phyloP scores from a whole-genome alignment of 2,888 invertebrate species.

The Caenorhabditis sp. region DNA sequence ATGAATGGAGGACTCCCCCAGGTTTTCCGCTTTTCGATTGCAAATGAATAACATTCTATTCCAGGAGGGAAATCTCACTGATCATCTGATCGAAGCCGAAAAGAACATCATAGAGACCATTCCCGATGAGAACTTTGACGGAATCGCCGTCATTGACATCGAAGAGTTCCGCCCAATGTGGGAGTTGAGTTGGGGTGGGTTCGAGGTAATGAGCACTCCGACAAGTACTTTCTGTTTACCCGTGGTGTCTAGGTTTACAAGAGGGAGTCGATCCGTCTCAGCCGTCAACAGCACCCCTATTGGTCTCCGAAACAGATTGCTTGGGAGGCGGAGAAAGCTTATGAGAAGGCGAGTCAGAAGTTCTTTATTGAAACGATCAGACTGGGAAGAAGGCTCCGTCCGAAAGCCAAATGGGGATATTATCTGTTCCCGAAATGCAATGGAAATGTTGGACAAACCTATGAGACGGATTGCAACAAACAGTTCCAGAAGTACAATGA shows the following conservation, averaged over 20 bases:
- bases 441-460: constrained; percentile 51
- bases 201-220: constrained; percentile 27
- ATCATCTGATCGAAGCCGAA: constrained; percentile 35
- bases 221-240: not conserved
- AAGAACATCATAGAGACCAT: constrained; percentile 52
- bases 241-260: constrained; percentile 45
- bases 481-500: constrained; percentile 45
- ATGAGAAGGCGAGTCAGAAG: constrained; percentile 36
- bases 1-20: constrained; percentile 68
- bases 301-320: constrained; percentile 26
- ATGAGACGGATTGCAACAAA: constrained; percentile 14
- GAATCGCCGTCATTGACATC: constrained; percentile 65
- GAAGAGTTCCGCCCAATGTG: constrained; percentile 66
- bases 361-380: constrained; percentile 57
- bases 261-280: constrained; percentile 41
- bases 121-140: constrained; percentile 59
- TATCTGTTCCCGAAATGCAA: constrained; percentile 68
- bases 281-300: constrained; percentile 37
- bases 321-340: constrained; percentile 37
- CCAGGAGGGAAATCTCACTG: constrained; percentile 35
- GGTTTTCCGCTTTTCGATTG: constrained; percentile 11
- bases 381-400: constrained; percentile 58
- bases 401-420: constrained; percentile 66
- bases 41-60: not conserved
- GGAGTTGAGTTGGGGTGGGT: constrained; percentile 63